Base-by-base conservation (phyloP, 2,888 invertebrate species). In the Phyto melanocephala region DNA sequence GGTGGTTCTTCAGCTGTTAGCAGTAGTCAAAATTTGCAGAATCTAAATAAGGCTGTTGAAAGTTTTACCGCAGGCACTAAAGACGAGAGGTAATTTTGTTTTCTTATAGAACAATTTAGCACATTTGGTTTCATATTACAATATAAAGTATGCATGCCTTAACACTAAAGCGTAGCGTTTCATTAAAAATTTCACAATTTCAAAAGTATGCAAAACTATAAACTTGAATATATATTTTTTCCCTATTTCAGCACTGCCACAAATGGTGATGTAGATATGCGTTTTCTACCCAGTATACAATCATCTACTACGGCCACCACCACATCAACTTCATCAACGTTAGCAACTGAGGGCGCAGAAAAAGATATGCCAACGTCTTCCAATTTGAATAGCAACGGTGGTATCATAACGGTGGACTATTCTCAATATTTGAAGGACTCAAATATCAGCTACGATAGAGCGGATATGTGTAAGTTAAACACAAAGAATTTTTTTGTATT, bases 391-490 rank as follows among this genome's bases (percentile, higher is more conserved):
- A 88, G 88, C 76, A 90, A 87, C 74, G 88, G 86, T 77, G 89
- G 88, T 40, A 87, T 88, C 20, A 85, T 88, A 2, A 86, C 87
- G 50, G 88, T 91, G 37, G 91, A 91, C 71, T 92, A 91, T 82
- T 88, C 91, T 2, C 91, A 91, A 81, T 91, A 91, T 86, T 86
- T 91, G 33, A 90, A 90, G 84, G 91, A 91, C 85, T 91, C 91
- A 8, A 90, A 91, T 84, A 86, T 91, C 17, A 87, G 87, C 63
- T 87, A 87, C 33, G 87, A 88, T 52, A 87, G 87, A 67, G 87
- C 85, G 68, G 90, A 90, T 87, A 85, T 88, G 15, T 85, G 91
- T 91, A 86, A 88, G 90, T 87, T 74, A 15, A n/a, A 52, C 2
- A 63, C 24, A 37, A 22, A n/a, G 0, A 5, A 28, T 20, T 10